phyloP scores from a whole-genome alignment of 2,888 invertebrate species.

The Antitype chi region DNA sequence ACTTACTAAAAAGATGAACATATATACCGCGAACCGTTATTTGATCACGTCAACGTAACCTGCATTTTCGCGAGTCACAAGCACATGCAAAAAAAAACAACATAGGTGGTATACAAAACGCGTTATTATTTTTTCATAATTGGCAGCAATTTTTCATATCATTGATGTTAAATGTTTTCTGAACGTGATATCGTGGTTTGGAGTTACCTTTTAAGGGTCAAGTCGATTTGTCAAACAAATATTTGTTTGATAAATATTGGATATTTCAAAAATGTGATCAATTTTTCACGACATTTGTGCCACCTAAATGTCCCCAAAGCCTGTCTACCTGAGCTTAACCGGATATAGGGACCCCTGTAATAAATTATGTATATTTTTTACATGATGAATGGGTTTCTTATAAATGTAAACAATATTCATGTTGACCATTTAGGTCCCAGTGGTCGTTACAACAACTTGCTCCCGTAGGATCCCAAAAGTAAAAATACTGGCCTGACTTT shows the following conservation, averaged over 20 bases:
- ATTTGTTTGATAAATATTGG: slow-evolving; percentile 33
- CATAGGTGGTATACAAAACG: slow-evolving; percentile 12
- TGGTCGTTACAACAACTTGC: neutral
- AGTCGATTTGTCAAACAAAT: slow-evolving; percentile 41
- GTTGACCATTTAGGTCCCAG: neutral
- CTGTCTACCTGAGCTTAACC: slow-evolving; percentile 22
- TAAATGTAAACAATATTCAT: neutral
- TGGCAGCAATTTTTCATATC: slow-evolving; percentile 52
- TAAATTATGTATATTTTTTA: neutral
- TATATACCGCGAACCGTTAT: slow-evolving; percentile 63
- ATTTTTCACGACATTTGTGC: slow-evolving; percentile 38
- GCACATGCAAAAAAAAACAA: slow-evolving; percentile 14
- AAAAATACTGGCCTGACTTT: neutral
- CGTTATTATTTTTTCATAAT: slow-evolving; percentile 46
- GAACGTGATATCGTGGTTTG: slow-evolving; percentile 39
- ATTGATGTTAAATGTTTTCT: slow-evolving; percentile 47
- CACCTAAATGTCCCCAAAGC: slow-evolving; percentile 28
- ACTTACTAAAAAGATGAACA: slow-evolving; percentile 46
- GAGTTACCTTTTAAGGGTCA: slow-evolving; percentile 38
- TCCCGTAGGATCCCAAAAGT: neutral
- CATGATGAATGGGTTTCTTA: neutral
- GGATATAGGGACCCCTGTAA: neutral
- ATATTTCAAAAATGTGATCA: slow-evolving; percentile 30
- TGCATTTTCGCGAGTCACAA: slow-evolving; percentile 46
- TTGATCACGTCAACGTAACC: slow-evolving; percentile 50